A percentile compares a stretch with the other conserved stretches of the same genome.
These are phyloP conservation scores for Turnix velox DNA, from an alignment of 2,113 vertebrate species.

Conservation along the genomic window DNA sequence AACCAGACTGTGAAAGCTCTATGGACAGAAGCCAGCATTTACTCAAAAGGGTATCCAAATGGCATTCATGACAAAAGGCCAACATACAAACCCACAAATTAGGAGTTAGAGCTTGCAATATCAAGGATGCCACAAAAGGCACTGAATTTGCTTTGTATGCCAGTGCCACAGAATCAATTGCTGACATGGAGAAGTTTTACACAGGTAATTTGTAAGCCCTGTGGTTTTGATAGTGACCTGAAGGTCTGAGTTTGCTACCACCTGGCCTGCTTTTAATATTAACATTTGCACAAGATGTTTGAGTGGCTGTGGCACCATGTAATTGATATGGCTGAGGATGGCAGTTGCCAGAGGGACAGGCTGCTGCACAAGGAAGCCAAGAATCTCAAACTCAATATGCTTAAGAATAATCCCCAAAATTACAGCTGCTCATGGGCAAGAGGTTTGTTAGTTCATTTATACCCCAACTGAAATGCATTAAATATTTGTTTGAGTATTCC, in stretches of 20 bases:
- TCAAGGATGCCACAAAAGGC: neutral
- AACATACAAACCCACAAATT: neutral
- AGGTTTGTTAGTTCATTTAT: neutral
- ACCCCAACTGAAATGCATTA: conserved; percentile 12
- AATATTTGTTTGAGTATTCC: neutral
- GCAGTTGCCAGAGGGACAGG: conserved; percentile 52
- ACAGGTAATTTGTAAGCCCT: neutral
- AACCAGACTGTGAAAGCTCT: neutral
- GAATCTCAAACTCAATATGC: conserved; percentile 31
- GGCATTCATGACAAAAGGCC: neutral
- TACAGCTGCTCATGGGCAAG: neutral
- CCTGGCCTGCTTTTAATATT: conserved; percentile 10
- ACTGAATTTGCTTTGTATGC: neutral
- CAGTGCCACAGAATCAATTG: neutral
- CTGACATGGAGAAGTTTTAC: neutral
- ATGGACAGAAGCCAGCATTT: neutral
- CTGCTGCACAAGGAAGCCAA: conserved; percentile 42
- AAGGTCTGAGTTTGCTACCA: neutral
- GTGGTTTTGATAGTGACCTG: neutral
- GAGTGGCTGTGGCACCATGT: conserved; percentile 27
- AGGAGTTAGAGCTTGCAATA: neutral
- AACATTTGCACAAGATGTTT: conserved; percentile 8
- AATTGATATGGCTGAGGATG: conserved; percentile 43
- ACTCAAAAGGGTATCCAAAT: neutral
- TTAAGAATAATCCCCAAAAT: conserved; percentile 36